These are phyloP conservation scores for Asarcornis scutulata DNA, from an alignment of 2,113 vertebrate species.

Conservation along the genomic window DNA sequence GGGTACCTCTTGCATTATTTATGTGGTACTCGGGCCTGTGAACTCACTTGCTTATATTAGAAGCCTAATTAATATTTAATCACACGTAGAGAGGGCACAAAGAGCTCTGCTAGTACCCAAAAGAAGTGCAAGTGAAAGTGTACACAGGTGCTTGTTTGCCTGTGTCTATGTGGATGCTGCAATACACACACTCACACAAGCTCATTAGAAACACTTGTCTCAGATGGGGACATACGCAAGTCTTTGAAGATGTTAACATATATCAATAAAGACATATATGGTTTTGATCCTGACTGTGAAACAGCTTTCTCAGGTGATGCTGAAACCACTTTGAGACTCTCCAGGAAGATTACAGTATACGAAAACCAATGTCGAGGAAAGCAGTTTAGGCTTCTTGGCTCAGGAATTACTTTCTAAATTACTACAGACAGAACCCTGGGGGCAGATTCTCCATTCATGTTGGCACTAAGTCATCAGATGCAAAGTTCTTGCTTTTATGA, in stretches of 20 bases:
- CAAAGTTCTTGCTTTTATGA: neutral
- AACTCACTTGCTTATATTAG: conserved; percentile 85
- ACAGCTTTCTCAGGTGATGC: neutral
- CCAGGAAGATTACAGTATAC: neutral
- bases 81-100: conserved; percentile 77
- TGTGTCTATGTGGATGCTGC: neutral
- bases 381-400: neutral
- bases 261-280: neutral
- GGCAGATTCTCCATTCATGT: neutral
- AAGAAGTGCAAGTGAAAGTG: conserved; percentile 65
- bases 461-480: neutral
- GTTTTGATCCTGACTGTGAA: neutral
- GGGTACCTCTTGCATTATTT: conserved; percentile 85
- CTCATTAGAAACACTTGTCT: neutral
- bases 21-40: conserved; percentile 79
- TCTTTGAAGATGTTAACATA: neutral
- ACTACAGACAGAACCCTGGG: neutral
- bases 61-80: conserved; percentile 90
- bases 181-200: neutral
- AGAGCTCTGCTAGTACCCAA: conserved; percentile 60
- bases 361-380: neutral
- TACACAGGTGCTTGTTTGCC: conserved; percentile 5
- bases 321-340: neutral
- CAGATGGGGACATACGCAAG: neutral
- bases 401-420: neutral